A percentile compares a stretch with the other conserved stretches of the same genome.
These are phyloP conservation scores for Xanthorhoe designata DNA, from an alignment of 2,888 invertebrate genomes.

Conservation along the genomic window DNA sequence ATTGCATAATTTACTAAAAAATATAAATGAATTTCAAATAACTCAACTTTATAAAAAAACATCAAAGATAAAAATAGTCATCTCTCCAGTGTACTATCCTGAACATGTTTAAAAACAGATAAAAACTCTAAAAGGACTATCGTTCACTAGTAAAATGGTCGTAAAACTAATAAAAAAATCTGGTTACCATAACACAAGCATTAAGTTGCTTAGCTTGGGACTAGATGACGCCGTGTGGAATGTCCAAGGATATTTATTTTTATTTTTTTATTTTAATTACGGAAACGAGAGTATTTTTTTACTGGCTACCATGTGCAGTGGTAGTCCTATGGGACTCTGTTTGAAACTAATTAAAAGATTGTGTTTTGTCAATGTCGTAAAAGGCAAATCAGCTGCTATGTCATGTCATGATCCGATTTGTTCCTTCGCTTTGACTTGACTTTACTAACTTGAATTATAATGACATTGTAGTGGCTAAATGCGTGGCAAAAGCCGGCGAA, in stretches of 20 bases:
- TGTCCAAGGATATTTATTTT: too few relatives aligned
- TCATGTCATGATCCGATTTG: not conserved
- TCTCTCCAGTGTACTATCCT: not conserved
- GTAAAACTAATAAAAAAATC: constrained; percentile 47
- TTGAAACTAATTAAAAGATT: constrained; percentile 31
- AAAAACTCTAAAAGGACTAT: constrained; percentile 14
- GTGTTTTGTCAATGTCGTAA: constrained; percentile 45
- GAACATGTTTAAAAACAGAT: constrained; percentile 14
- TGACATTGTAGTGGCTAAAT: too few relatives aligned
- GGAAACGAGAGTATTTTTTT: constrained; percentile 40
- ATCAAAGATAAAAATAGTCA: not conserved
- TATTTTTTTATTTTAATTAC: too few relatives aligned
- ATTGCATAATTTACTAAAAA: too few relatives aligned
- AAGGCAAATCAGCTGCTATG: constrained; percentile 27
- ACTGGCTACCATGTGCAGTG: constrained; percentile 42
- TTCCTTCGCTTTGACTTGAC: not conserved
- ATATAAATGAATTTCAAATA: too few relatives aligned
- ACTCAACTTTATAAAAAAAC: too few relatives aligned
- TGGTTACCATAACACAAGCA: too few relatives aligned
- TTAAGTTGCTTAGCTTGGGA: too few relatives aligned
- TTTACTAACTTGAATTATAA: too few relatives aligned
- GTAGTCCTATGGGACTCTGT: constrained; percentile 41
- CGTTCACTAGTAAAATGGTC: constrained; percentile 30
- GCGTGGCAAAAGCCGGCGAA: too few relatives aligned
- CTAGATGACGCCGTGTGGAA: too few relatives aligned